These are phyloP conservation scores for Microtus montanus DNA, from an alignment of 2,113 vertebrate genomes.

Conservation along the genomic window DNA sequence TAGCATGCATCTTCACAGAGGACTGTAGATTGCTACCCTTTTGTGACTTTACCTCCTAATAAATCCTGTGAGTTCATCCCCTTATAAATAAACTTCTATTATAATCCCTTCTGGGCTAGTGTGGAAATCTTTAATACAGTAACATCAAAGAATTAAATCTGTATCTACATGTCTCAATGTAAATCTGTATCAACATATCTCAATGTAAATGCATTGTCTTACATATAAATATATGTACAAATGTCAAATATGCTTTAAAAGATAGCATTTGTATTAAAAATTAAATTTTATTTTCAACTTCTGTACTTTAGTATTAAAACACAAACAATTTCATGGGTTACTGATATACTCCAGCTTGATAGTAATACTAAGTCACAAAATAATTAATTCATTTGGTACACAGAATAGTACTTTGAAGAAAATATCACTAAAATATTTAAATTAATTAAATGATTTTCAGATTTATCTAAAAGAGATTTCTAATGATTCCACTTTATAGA, in stretches of 20 bases:
- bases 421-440: neutral
- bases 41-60: too few species aligned
- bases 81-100: too few species aligned
- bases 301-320: neutral
- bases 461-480: neutral
- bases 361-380: neutral
- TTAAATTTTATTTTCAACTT: neutral
- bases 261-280: neutral
- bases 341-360: neutral
- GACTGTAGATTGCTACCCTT: too few species aligned
- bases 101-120: too few species aligned
- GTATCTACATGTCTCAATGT: neutral
- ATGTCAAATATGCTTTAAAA: neutral
- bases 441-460: neutral
- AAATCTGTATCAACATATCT: neutral
- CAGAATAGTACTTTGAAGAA: neutral
- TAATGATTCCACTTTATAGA: neutral
- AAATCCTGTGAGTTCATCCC: too few species aligned
- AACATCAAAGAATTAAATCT: neutral
- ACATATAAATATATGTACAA: neutral
- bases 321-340: neutral
- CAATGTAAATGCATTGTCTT: neutral
- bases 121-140: too few species aligned
- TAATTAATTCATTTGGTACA: neutral
- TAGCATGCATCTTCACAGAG: too few species aligned